phyloP scores from a whole-genome alignment of 2,888 invertebrate species.

The Caenorhabditis virilis region DNA sequence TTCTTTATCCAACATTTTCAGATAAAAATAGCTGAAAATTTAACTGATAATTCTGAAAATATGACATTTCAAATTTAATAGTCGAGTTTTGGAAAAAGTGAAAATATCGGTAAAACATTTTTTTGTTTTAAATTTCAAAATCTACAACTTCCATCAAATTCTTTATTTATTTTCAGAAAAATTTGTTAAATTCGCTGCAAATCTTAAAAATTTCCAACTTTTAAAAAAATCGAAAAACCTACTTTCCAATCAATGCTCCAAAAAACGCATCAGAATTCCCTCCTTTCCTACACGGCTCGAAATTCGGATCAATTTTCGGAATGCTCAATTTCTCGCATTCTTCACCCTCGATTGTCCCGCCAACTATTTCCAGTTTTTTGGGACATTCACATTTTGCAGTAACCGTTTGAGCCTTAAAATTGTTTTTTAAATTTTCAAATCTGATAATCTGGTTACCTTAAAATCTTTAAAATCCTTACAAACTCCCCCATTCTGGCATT shows the following conservation, averaged over 20 bases:
- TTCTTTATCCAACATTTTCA: too few relatives aligned
- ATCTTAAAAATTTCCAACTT: too few relatives aligned
- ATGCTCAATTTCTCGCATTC: background rate
- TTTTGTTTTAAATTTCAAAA: too few relatives aligned
- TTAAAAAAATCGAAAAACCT: slow-evolving; percentile 8
- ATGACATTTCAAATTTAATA: too few relatives aligned
- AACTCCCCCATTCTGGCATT: slow-evolving; percentile 30
- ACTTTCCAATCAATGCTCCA: slow-evolving; percentile 16
- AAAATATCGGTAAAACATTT: too few relatives aligned
- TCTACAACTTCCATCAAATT: too few relatives aligned
- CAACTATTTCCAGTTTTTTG: slow-evolving; percentile 10
- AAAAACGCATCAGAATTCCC: background rate
- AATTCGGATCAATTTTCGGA: background rate
- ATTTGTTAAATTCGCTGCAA: too few relatives aligned
- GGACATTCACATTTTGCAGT: slow-evolving; percentile 38
- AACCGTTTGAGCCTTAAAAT: slow-evolving; percentile 19
- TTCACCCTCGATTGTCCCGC: slow-evolving; percentile 14
- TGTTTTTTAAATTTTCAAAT: background rate
- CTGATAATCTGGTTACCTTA: too few relatives aligned
- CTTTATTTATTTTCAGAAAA: too few relatives aligned
- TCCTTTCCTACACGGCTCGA: background rate
- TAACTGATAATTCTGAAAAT: too few relatives aligned
- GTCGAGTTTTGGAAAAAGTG: too few relatives aligned
- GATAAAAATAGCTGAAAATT: too few relatives aligned
- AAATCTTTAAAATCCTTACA: slow-evolving; percentile 18